Evolutionary conservation across 1,140 invertebrate genomes (phyloP), one percentile per base, ranked within the genome.

Genomic region (Sminthurides bifidus): DNA sequence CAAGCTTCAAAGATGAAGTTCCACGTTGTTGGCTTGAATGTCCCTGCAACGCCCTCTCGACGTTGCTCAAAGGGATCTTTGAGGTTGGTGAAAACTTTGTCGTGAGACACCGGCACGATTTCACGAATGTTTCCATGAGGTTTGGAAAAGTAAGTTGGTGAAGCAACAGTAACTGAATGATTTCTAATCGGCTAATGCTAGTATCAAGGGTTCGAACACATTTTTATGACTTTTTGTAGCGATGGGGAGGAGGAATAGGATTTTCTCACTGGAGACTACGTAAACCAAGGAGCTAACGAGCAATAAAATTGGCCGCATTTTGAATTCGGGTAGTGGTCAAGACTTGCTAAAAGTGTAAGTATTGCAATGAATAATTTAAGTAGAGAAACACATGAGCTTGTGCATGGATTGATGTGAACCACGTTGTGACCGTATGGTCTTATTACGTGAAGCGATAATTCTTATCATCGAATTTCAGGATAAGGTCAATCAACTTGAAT

Each of bases 211-310:
- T 3, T 75, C 73, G 24, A 77, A 76, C 49, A 79, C 70, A 44
- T 75, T 70, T 48, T 73, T 77, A 60, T 81, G 80, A 43, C 79
- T 81, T 59, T 72, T 74, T 0, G 68, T 73, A 0, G 67, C 66
- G 3, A 74, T 68, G 0, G 73, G 71, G 46, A 78, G 72, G 1
- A 80, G 49, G 8, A 72, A 27, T n/a, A 66, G 41, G 43, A 65
- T 65, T 29, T 56, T 53, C 24, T 23, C 38, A 33, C 26, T 21
- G 0, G 27, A 0, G 27, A 43, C 29, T 6, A 24, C 38, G 24
- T 19, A 15, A 14, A 27, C 26, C 1, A 41, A 41, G 6, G 30
- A 30, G 33, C 12, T 21, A 26, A 19, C 17, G 1, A 44, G 27
- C 15, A 54, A 54, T 23, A 31, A 35, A 29, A 27, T 69, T 41